Evolutionary conservation across 1,140 invertebrate species (phyloP).

Genomic region (Coelopa frigida): DNA sequence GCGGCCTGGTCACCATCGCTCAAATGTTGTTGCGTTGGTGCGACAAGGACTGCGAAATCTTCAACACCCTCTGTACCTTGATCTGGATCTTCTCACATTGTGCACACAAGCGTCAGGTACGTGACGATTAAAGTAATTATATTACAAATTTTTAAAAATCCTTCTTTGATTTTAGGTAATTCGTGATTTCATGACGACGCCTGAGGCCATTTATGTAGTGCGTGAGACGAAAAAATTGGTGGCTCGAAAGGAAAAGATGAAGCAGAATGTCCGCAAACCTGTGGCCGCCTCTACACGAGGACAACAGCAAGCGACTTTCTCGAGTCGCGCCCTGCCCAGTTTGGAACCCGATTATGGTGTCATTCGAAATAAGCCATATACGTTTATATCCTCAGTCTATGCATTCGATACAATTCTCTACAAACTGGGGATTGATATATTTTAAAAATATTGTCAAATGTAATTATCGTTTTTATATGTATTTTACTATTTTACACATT

Average conservation of each 20-base stretch:
- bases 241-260: slow-evolving; percentile 42
- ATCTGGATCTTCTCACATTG: slow-evolving; percentile 58
- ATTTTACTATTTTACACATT: no score
- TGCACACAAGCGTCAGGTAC: slow-evolving; percentile 47
- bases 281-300: not conserved
- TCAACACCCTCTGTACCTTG: slow-evolving; percentile 54
- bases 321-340: slow-evolving; percentile 25
- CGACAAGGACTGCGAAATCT: slow-evolving; percentile 54
- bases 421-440: slow-evolving; percentile 31
- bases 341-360: slow-evolving; percentile 40
- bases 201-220: slow-evolving; percentile 40
- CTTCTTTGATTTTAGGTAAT: slow-evolving; percentile 26
- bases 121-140: slow-evolving; percentile 5
- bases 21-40: slow-evolving; percentile 54
- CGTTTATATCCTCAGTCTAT: slow-evolving; percentile 41
- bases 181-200: slow-evolving; percentile 36
- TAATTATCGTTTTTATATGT: no score
- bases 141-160: not conserved
- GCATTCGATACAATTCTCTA: slow-evolving; percentile 38
- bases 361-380: slow-evolving; percentile 33
- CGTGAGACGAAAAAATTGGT: slow-evolving; percentile 42
- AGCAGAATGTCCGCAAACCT: slow-evolving; percentile 35
- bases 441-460: no score
- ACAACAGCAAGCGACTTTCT: slow-evolving; percentile 17
- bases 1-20: slow-evolving; percentile 37